These are phyloP conservation scores for Hippocampus comes DNA, from an alignment of 2,113 vertebrate genomes.

Conservation along the genomic window DNA sequence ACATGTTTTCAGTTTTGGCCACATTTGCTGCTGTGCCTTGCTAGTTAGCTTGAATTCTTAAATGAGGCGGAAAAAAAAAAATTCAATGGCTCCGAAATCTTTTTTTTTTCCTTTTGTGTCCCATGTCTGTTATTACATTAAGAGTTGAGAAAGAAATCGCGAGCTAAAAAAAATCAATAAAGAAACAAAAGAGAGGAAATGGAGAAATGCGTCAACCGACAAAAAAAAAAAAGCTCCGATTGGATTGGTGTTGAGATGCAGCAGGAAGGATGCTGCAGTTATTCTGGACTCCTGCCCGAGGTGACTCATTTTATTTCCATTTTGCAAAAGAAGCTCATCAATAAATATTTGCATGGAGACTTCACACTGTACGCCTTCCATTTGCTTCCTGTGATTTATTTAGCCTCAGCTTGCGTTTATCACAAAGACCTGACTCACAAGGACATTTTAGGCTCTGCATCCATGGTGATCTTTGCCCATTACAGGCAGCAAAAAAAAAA, in stretches of 20 bases:
- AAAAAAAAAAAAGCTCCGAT: not conserved
- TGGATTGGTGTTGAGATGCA: not conserved
- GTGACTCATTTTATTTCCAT: not conserved
- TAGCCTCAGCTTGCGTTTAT: not conserved
- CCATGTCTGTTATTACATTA: not conserved
- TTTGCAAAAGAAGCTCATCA: not conserved
- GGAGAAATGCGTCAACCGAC: not conserved
- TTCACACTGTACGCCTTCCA: not conserved
- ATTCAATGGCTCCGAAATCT: not conserved
- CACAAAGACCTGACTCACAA: not conserved
- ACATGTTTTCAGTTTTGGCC: too few relatives aligned
- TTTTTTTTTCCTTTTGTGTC: not conserved
- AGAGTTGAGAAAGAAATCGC: not conserved
- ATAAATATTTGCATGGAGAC: slow-evolving; percentile 4
- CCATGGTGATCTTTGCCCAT: not conserved
- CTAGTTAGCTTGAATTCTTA: too few relatives aligned
- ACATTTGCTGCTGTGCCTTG: too few relatives aligned
- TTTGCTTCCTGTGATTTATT: slow-evolving; percentile 1
- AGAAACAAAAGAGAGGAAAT: not conserved
- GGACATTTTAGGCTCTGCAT: not conserved
- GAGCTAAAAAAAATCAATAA: not conserved
- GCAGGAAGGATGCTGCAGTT: not conserved
- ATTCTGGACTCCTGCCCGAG: not conserved
- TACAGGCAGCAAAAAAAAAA: not conserved
- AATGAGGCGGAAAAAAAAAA: too few relatives aligned